Base-by-base conservation (phyloP, 37 sponge, comb jelly and placozoan species). In the Amphimedon queenslandica region DNA sequence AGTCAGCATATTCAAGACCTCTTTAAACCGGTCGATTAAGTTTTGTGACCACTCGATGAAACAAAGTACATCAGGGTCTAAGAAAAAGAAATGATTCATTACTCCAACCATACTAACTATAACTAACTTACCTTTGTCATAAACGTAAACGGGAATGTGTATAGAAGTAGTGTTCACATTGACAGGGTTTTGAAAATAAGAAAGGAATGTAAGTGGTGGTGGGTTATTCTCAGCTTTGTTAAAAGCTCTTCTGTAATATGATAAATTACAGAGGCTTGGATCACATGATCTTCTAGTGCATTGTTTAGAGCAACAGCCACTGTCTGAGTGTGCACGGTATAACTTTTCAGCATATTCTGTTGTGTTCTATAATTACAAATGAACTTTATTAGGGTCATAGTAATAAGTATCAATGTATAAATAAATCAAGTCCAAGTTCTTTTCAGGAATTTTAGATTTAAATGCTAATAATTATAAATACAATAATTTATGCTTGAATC, bases 11-110 rank as follows among this genome's bases (percentile, higher is more conserved):
- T 74, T 37, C 74, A 6, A 47, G 20, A 63, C 24, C 28, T 35
- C 47, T 29, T 6, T 40, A 31, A 75, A 82, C 27, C 41, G 76
- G 4, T 47, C 36, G 0, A 61, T 69, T 0, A 83, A 65, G 40
- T 42, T 25, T 25, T 61, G 63, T 29, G 71, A 76, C 84, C 84
- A 83, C 57, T 83, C 37, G 23, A 58, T 56, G 58, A 77, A 83
- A 36, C 84, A 83, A 39, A 83, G 65, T 11, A 60, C 61, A 25
- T 13, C 5, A 6, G 21, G 27, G 28, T 11, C 61, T 60, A n/a
- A 30, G 38, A 66, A 34, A 66, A 11, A 66, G 21, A 66, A 37
- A 30, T 37, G 31, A 11, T 6, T 37, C 68, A 66, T 39, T 35
- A 25, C 24, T 40, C 24, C 2, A 28, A 70, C 33, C 13, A 33